Base-by-base conservation (phyloP, 92 coral and sea anemone genomes). In the Epizoanthus ramosus region DNA sequence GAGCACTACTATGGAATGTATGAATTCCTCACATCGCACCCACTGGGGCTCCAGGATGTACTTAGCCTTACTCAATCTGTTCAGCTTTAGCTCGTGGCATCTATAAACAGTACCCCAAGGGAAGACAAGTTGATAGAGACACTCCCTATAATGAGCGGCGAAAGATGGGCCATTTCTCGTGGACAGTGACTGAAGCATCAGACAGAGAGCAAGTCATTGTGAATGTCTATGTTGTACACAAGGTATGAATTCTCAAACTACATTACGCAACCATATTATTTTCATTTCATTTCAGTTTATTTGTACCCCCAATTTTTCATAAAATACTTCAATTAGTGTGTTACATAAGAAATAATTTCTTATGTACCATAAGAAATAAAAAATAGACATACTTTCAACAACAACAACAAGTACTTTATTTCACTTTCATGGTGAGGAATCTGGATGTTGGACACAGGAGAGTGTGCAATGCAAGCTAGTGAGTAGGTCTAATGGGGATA, bases 81-180 rank as follows among this genome's bases (percentile, higher is more conserved):
- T 19, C 67, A 93, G 98, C 63, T 74, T 71, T 73, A 21, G 92
- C 90, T 2, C 89, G 90, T 60, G 79, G 73, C 59, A 37, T 92
- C 68, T 90, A 88, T 68, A 91, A 92, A 72, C 81, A 74, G 31
- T 91, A 87, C 68, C 92, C 95, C 72, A 83, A 80, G 18, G 90
- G 91, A 57, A 87, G 87, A 39, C 81, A 80, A 58, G 90, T 84
- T 8, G 91, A 94, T 75, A 88, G 85, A 35, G 60, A 68, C 47
- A 94, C 98, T 21, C 98, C 95, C 21, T 94, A 87, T 56, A 94
- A 94, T 85, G 95, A 94, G 33, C 88, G 98, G 73, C 85, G 88
- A 43, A 94, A 94, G 74, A 84, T 94, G 95, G 98, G 98, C 35
- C 98, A 92, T 60, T 94, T 87, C 63, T 86, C 90, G 1, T 94